Percentiles rank a stretch among this genome's conserved stretches.
These are phyloP conservation scores for Parnassius mnemosyne DNA, from an alignment of 2,888 invertebrate species.

Conservation along the genomic window DNA sequence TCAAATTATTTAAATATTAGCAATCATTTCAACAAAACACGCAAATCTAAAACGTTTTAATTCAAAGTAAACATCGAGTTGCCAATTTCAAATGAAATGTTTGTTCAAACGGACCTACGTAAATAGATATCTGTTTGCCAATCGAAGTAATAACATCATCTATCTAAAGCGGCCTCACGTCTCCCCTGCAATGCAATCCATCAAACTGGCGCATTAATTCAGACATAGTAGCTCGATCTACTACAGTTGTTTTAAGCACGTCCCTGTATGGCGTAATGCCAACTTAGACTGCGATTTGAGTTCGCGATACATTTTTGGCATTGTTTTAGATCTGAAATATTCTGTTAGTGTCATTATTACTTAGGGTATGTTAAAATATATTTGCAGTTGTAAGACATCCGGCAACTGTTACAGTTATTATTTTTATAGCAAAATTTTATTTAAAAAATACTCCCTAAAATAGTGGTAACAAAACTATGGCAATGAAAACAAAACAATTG, in stretches of 20 bases:
- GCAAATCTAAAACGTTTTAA: constrained; percentile 24
- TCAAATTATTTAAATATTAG: constrained; percentile 12
- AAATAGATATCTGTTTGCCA: constrained; percentile 28
- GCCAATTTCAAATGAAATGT: constrained; percentile 21
- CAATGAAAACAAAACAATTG: too few species aligned
- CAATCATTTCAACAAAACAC: constrained; percentile 21
- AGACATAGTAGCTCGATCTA: constrained; percentile 37
- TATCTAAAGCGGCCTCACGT: constrained; percentile 32
- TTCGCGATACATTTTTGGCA: constrained; percentile 34
- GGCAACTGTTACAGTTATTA: too few species aligned
- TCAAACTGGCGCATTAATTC: constrained; percentile 46
- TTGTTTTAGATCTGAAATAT: constrained; percentile 29
- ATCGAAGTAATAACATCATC: constrained; percentile 34
- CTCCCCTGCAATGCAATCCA: constrained; percentile 39
- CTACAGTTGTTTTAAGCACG: constrained; percentile 43
- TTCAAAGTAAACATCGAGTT: constrained; percentile 21
- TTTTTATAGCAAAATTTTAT: too few species aligned
- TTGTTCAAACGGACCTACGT: constrained; percentile 23
- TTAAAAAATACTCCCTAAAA: too few species aligned
- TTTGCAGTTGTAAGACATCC: too few species aligned
- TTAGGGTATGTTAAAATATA: too few species aligned
- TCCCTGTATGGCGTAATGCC: constrained; percentile 34
- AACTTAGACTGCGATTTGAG: constrained; percentile 30
- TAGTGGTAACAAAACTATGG: too few species aligned
- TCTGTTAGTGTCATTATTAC: too few species aligned